Evolutionary conservation across 2,888 invertebrate genomes (phyloP).

Genomic region (Brachypterus glaber): DNA sequence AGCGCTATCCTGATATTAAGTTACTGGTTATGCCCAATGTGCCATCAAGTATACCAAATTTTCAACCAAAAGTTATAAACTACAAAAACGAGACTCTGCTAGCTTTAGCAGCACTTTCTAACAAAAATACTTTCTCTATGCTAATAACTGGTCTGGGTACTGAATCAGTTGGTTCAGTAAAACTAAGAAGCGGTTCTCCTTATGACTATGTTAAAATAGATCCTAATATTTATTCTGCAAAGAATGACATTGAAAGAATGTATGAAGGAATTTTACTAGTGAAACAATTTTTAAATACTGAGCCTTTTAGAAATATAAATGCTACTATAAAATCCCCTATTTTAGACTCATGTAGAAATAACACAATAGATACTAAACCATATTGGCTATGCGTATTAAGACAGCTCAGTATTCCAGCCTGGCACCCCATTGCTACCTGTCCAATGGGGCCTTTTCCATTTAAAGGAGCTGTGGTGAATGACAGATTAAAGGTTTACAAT

Average conservation of each 20-base stretch:
- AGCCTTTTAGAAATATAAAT: conserved; percentile 44
- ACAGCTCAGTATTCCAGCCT: conserved; percentile 50
- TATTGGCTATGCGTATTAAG: conserved; percentile 33
- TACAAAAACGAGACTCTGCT: not conserved
- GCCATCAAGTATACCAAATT: not conserved
- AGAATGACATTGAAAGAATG: conserved; percentile 43
- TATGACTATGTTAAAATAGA: conserved; percentile 52
- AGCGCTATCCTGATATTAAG: not conserved
- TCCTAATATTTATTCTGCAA: conserved; percentile 54
- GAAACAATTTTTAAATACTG: conserved; percentile 39
- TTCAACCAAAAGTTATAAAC: not conserved
- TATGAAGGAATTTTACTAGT: conserved; percentile 43
- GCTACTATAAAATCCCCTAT: conserved; percentile 28
- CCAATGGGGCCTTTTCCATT: conserved; percentile 54
- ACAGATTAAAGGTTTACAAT: conserved; percentile 49
- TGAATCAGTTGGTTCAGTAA: not conserved
- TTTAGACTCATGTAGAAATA: conserved; percentile 38
- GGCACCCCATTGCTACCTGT: conserved; percentile 57
- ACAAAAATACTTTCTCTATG: not conserved
- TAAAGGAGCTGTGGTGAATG: conserved; percentile 51
- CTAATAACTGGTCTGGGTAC: not conserved
- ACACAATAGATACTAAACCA: conserved; percentile 46
- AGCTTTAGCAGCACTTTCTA: not conserved
- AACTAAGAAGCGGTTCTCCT: not conserved
- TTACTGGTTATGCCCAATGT: not conserved